Percentiles rank a stretch among this genome's conserved stretches.
These are phyloP conservation scores for Euborellia annulipes DNA, from an alignment of 1,140 invertebrate genomes.

Conservation along the genomic window DNA sequence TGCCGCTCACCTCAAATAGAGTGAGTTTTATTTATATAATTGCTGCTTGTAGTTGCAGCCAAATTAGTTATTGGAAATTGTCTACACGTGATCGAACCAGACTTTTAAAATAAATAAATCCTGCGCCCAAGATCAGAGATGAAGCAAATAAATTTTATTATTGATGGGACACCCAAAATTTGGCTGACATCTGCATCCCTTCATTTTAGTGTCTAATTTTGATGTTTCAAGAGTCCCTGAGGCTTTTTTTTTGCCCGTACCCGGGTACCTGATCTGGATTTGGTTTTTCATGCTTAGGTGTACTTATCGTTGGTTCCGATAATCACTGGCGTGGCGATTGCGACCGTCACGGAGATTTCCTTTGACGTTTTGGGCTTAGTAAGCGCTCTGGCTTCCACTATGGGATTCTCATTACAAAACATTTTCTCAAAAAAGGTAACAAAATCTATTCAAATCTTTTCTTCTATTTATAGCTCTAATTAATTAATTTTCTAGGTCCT, in stretches of 20 bases:
- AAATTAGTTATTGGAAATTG: too few species aligned
- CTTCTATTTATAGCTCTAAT: constrained; percentile 11
- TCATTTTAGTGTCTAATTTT: too few species aligned
- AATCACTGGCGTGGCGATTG: constrained; percentile 78
- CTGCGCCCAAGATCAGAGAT: too few species aligned
- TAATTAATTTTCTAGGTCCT: constrained; percentile 62
- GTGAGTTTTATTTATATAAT: too few species aligned
- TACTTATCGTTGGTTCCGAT: constrained; percentile 83
- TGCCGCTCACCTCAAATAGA: too few species aligned
- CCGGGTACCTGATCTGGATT: background rate
- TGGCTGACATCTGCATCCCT: too few species aligned
- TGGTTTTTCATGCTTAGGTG: constrained; percentile 33
- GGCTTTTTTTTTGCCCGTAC: background rate
- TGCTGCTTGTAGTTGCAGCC: too few species aligned
- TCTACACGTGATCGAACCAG: too few species aligned
- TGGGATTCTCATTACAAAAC: constrained; percentile 83
- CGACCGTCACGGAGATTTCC: constrained; percentile 82
- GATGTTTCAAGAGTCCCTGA: background rate
- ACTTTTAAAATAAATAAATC: too few species aligned
- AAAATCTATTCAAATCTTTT: too few species aligned
- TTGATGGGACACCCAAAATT: too few species aligned
- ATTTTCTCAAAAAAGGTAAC: constrained; percentile 89
- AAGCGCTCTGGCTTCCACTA: constrained; percentile 75
- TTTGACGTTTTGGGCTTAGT: constrained; percentile 77
- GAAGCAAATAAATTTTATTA: too few species aligned